Evolutionary conservation across 2,113 vertebrate genomes (phyloP).

Genomic region (Dromiciops gliroides): DNA sequence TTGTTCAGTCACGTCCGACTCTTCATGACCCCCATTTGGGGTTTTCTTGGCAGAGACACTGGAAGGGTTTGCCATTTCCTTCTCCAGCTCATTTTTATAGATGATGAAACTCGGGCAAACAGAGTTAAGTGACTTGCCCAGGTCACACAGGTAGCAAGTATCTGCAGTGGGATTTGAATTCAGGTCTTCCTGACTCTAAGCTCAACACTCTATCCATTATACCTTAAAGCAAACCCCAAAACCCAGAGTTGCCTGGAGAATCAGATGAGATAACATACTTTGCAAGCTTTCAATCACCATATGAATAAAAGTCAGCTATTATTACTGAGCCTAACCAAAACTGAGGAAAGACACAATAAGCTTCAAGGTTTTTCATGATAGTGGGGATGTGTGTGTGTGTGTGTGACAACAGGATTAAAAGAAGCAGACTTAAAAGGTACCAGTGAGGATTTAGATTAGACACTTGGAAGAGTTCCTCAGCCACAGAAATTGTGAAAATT

Average conservation of each 20-base stretch:
- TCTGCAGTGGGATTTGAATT: not conserved
- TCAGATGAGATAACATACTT: not conserved
- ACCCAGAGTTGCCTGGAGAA: not conserved
- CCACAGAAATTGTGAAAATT: not conserved
- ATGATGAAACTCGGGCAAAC: not conserved
- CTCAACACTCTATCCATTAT: too few species aligned
- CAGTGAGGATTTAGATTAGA: not conserved
- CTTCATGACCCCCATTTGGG: not conserved
- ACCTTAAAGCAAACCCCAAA: not conserved
- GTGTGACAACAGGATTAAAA: not conserved
- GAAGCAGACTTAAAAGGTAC: not conserved
- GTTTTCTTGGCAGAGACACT: not conserved
- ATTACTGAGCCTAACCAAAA: not conserved
- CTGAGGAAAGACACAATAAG: not conserved
- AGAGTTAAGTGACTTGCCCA: not conserved
- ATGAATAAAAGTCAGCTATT: not conserved
- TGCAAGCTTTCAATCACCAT: not conserved
- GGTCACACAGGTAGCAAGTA: not conserved
- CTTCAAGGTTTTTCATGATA: not conserved
- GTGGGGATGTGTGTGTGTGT: not conserved
- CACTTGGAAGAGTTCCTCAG: not conserved
- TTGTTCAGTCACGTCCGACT: too few species aligned
- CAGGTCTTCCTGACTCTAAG: not conserved
- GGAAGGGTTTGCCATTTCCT: not conserved
- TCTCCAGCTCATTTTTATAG: not conserved